These are phyloP conservation scores for Gymnarchus niloticus DNA, from an alignment of 2,113 vertebrate species.

Conservation along the genomic window DNA sequence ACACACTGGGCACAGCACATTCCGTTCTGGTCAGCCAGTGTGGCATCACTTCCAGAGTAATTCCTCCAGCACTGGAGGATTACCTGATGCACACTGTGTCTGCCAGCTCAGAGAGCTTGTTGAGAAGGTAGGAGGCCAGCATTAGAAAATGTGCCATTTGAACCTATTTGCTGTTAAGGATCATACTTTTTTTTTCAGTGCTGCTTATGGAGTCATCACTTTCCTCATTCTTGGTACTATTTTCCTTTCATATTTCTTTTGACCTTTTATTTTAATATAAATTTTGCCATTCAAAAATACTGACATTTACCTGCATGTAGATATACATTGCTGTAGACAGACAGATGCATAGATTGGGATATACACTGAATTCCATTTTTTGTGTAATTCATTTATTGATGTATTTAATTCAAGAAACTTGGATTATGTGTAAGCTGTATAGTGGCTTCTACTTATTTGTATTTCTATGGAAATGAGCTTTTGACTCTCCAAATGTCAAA, in stretches of 20 bases:
- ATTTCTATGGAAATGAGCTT: too few relatives aligned
- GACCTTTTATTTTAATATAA: neutral
- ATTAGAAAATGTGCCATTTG: neutral
- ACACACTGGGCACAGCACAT: neutral
- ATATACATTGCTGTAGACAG: too few relatives aligned
- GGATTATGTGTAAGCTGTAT: too few relatives aligned
- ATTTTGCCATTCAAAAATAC: too few relatives aligned
- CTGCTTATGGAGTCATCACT: neutral
- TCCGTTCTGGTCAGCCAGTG: neutral
- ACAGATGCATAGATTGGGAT: too few relatives aligned
- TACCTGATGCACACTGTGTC: neutral
- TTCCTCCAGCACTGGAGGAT: neutral
- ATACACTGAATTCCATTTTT: too few relatives aligned
- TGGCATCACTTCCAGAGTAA: neutral
- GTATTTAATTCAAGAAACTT: too few relatives aligned
- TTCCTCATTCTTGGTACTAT: neutral
- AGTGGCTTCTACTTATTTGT: too few relatives aligned
- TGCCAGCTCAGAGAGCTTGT: neutral
- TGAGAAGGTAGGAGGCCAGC: too few relatives aligned
- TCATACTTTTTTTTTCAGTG: neutral
- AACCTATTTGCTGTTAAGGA: neutral
- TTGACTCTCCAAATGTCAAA: too few relatives aligned
- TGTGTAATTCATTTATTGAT: too few relatives aligned
- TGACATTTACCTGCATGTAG: too few relatives aligned
- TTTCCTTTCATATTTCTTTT: neutral